Percentiles rank a stretch among this genome's conserved stretches.
These are phyloP conservation scores for Nephila pilipes DNA, from an alignment of 1,140 invertebrate species.

Conservation along the genomic window DNA sequence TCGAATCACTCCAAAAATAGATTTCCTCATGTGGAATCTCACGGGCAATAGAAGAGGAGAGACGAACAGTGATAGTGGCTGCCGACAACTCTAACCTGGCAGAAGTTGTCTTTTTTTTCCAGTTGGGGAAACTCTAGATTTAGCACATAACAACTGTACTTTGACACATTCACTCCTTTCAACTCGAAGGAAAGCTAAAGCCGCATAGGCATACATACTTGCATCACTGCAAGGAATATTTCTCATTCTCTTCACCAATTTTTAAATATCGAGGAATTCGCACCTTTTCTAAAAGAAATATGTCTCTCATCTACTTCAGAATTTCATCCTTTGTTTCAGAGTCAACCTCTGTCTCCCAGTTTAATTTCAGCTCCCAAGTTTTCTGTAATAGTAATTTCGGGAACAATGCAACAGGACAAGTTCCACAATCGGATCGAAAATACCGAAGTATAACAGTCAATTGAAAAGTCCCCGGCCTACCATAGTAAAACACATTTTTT, in stretches of 20 bases:
- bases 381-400: slow-evolving; percentile 36
- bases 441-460: too few species aligned
- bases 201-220: neutral
- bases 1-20: slow-evolving; percentile 35
- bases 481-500: too few species aligned
- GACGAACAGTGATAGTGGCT: slow-evolving; percentile 50
- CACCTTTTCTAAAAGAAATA: too few species aligned
- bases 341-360: too few species aligned
- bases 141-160: slow-evolving; percentile 72
- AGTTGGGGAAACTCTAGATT: slow-evolving; percentile 29
- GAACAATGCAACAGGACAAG: slow-evolving; percentile 31
- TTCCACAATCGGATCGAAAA: slow-evolving; percentile 66
- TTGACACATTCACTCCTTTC: slow-evolving; percentile 59
- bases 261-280: too few species aligned
- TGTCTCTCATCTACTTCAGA: too few species aligned
- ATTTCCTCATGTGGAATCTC: neutral
- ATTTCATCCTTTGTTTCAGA: too few species aligned
- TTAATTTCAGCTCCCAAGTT: too few species aligned
- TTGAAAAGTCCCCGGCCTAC: too few species aligned
- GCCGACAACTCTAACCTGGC: slow-evolving; percentile 43
- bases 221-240: too few species aligned
- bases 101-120: slow-evolving; percentile 48
- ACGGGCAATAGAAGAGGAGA: slow-evolving; percentile 13
- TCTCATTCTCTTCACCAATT: too few species aligned
- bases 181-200: slow-evolving; percentile 39